These are phyloP conservation scores for Gonioctena quinquepunctata DNA, from an alignment of 1,140 invertebrate species.

Conservation along the genomic window DNA sequence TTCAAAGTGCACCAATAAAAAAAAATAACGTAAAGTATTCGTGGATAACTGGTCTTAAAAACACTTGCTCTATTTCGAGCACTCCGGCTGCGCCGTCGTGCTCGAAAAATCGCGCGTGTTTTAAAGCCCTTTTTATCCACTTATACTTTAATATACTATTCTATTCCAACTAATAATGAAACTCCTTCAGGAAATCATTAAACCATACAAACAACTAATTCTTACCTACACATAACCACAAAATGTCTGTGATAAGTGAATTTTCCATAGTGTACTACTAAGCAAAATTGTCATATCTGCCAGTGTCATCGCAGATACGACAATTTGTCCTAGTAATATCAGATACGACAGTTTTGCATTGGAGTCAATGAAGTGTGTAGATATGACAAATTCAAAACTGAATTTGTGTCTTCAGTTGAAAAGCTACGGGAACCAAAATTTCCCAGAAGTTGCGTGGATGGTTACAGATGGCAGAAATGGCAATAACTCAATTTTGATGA, in stretches of 20 bases:
- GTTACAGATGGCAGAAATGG: background rate
- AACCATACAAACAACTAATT: background rate
- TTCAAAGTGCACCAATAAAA: too few species aligned
- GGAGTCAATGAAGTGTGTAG: background rate
- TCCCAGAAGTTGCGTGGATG: background rate
- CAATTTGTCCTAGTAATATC: conserved; percentile 9
- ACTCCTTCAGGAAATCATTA: too few species aligned
- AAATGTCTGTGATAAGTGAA: background rate
- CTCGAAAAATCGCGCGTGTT: too few species aligned
- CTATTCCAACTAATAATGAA: too few species aligned
- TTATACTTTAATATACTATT: too few species aligned
- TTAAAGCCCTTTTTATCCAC: too few species aligned
- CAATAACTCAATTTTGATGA: conserved; percentile 1
- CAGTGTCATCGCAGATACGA: background rate
- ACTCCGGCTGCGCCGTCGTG: too few species aligned
- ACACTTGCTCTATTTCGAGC: too few species aligned
- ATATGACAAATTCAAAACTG: background rate
- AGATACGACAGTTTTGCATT: conserved; percentile 13
- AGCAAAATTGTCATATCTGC: background rate
- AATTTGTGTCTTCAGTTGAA: conserved; percentile 4
- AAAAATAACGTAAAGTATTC: too few species aligned
- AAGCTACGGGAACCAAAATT: background rate
- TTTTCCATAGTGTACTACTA: background rate
- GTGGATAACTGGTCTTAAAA: too few species aligned
- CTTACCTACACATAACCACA: background rate